Percentiles rank a stretch among this genome's conserved stretches.
Conservation (phyloP, 2,888 invertebrate genomes). For the Acrobasis repandana region DNA sequence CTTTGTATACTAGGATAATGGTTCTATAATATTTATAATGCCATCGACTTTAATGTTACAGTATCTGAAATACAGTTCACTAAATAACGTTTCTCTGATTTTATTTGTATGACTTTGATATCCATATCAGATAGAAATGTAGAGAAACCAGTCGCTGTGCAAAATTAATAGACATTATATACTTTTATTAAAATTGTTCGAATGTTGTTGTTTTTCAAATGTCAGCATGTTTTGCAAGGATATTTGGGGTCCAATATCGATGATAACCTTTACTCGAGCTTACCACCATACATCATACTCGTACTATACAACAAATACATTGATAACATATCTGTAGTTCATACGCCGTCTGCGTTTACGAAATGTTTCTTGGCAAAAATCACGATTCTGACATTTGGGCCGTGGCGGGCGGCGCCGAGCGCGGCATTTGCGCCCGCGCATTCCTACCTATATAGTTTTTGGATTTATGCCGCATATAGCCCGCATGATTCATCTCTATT, state of each 20-base stretch:
- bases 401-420: constrained; percentile 66
- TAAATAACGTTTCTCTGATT: background rate
- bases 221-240: background rate
- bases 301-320: no score
- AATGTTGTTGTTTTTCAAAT: no score
- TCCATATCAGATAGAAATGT: background rate
- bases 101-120: constrained; percentile 3
- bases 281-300: background rate
- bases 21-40: background rate
- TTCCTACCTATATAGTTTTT: constrained; percentile 45
- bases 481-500: background rate
- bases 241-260: background rate
- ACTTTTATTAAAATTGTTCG: no score
- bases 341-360: constrained; percentile 54
- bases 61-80: background rate
- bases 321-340: constrained; percentile 35
- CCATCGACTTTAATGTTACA: background rate
- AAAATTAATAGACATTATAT: no score
- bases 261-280: background rate
- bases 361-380: constrained; percentile 75
- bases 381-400: constrained; percentile 80
- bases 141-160: no score
- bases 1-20: background rate
- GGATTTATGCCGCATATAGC: background rate
- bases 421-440: constrained; percentile 70